Conservation (phyloP, 1,140 invertebrate genomes). For the Drosophila parvula region DNA sequence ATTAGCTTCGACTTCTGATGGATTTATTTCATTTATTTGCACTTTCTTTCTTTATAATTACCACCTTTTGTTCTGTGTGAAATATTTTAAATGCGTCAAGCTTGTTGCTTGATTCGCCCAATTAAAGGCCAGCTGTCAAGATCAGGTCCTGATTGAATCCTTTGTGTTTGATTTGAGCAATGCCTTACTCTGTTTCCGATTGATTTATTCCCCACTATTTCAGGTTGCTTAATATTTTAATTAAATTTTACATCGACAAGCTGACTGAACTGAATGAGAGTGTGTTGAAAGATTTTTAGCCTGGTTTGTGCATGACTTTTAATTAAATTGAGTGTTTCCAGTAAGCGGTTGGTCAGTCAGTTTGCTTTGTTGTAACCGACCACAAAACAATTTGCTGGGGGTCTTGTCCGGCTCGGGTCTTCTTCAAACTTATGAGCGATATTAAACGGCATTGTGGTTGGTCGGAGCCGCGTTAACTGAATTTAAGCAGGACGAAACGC, state of each 20-base stretch:
- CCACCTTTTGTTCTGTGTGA: background rate
- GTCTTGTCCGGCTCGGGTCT: background rate
- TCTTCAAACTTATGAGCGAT: conserved; percentile 38
- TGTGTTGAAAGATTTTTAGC: no score
- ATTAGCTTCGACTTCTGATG: background rate
- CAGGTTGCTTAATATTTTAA: conserved; percentile 23
- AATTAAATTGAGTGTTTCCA: conserved; percentile 68
- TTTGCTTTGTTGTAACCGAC: conserved; percentile 4
- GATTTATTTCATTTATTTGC: background rate
- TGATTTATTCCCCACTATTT: conserved; percentile 4
- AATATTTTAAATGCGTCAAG: background rate
- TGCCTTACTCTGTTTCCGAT: background rate
- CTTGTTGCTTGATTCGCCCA: conserved; percentile 5
- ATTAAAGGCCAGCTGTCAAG: conserved; percentile 5
- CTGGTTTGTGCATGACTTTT: conserved; percentile 42
- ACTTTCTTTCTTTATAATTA: background rate
- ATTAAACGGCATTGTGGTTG: conserved; percentile 57
- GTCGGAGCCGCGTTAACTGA: conserved; percentile 57
- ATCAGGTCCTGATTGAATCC: background rate
- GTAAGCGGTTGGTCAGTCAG: conserved; percentile 18
- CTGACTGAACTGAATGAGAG: no score
- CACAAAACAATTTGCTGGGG: conserved; percentile 44
- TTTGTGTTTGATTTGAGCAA: background rate
- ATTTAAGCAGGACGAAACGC: conserved; percentile 57
- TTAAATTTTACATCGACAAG: conserved; percentile 13